These are phyloP conservation scores for Thalassoma bifasciatum DNA, from an alignment of 2,113 vertebrate species.

Conservation along the genomic window DNA sequence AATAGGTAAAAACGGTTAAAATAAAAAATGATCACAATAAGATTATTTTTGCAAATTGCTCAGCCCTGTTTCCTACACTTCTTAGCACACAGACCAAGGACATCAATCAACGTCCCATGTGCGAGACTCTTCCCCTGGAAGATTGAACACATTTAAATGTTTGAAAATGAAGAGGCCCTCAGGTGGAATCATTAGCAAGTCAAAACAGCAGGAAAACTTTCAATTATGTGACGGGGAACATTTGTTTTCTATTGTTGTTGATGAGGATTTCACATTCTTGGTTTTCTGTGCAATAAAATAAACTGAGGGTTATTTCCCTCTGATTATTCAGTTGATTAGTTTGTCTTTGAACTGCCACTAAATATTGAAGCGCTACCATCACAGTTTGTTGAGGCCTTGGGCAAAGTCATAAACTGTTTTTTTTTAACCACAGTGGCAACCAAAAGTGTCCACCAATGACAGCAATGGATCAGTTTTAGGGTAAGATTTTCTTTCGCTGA, in stretches of 20 bases:
- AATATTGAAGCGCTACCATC: too few species aligned
- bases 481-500: not conserved
- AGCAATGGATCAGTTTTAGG: too few species aligned
- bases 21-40: too few species aligned
- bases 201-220: too few species aligned
- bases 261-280: not conserved
- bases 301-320: not conserved
- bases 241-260: not conserved
- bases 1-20: too few species aligned
- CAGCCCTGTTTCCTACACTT: not conserved
- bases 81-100: constrained; percentile 3
- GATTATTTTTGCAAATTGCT: too few species aligned
- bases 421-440: too few species aligned
- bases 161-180: not conserved
- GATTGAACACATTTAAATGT: not conserved
- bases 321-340: not conserved
- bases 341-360: not conserved
- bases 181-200: not conserved
- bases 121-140: not conserved
- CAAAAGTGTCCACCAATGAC: too few species aligned
- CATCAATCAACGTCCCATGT: not conserved
- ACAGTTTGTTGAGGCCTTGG: too few species aligned
- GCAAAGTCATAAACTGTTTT: too few species aligned
- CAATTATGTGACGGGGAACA: not conserved
- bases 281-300: not conserved